Percentiles rank a stretch among this genome's conserved stretches.
phyloP scores from a whole-genome alignment of 2,888 invertebrate species.

The Oeneis ivallda region DNA sequence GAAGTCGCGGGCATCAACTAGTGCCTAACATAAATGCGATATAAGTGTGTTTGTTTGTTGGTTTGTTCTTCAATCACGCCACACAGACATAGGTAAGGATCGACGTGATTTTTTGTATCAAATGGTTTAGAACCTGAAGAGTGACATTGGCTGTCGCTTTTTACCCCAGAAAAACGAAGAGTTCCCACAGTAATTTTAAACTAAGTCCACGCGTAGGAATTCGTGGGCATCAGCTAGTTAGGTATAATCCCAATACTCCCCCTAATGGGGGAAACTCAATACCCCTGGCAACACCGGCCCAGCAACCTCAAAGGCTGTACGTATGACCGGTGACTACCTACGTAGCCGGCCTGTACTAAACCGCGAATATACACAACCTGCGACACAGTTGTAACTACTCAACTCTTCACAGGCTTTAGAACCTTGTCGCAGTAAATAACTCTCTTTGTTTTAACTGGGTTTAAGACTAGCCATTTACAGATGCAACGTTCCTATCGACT shows the following conservation, averaged over 20 bases:
- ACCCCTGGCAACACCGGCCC: conserved; percentile 61
- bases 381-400: conserved; percentile 54
- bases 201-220: no score
- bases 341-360: conserved; percentile 56
- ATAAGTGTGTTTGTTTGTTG: no score
- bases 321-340: conserved; percentile 61
- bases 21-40: no score
- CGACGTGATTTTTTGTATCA: no score
- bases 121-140: no score
- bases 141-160: no score
- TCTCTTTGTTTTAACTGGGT: conserved; percentile 51
- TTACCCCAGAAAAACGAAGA: no score
- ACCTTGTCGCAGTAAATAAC: conserved; percentile 53
- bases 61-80: no score
- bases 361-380: conserved; percentile 52
- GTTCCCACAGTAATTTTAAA: no score
- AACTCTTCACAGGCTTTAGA: conserved; percentile 47
- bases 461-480: conserved; percentile 33
- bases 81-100: no score
- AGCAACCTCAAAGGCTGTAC: conserved; percentile 74
- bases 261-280: conserved; percentile 27
- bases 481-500: not conserved
- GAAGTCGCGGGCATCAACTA: no score
- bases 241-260: not conserved
- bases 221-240: no score